Evolutionary conservation across 2,888 invertebrate species (phyloP).

Genomic region (Diarsia brunnea): DNA sequence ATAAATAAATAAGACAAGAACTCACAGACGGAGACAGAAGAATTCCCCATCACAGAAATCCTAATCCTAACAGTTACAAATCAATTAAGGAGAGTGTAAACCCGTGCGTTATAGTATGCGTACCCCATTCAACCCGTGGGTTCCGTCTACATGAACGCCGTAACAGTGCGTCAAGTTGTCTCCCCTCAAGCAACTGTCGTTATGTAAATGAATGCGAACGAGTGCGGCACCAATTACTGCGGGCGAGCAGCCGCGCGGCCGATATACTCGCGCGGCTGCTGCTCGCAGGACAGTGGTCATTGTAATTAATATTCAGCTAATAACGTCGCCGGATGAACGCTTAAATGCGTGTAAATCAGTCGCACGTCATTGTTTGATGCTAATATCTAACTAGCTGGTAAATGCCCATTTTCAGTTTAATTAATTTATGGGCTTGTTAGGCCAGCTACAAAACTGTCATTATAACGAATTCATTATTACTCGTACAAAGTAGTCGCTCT

Average conservation of each 20-base stretch:
- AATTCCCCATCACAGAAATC: not conserved
- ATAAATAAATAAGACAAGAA: not conserved
- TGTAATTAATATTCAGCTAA: constrained; percentile 41
- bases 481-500: not conserved
- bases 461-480: not conserved
- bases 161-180: not conserved
- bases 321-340: constrained; percentile 1
- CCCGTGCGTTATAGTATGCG: not conserved
- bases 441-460: not conserved
- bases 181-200: not conserved
- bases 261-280: not conserved
- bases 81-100: not conserved
- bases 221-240: not conserved
- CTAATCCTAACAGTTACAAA: not conserved
- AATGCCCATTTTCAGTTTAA: constrained; percentile 18
- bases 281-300: not conserved
- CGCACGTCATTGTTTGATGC: not conserved
- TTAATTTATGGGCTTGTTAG: constrained; percentile 6
- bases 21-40: not conserved
- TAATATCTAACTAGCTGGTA: constrained; percentile 1
- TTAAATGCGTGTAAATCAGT: constrained; percentile 6
- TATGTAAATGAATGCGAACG: constrained; percentile 3
- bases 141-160: not conserved
- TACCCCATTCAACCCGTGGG: not conserved
- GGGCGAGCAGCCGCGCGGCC: not conserved